Evolutionary conservation across 2,888 invertebrate genomes (phyloP).

Genomic region (Zootermopsis nevadensis): DNA sequence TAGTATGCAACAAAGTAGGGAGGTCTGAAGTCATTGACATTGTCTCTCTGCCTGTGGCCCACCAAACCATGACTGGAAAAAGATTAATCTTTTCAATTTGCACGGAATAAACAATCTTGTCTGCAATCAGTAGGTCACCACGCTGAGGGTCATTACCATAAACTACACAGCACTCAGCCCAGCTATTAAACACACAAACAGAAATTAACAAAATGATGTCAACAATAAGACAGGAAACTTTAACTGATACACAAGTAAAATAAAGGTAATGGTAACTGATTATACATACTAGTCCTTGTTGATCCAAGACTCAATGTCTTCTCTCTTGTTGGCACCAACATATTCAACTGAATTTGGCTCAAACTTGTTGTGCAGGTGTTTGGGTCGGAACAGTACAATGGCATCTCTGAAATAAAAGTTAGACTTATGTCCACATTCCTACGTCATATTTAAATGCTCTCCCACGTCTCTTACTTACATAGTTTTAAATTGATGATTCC

Average conservation of each 20-base stretch:
- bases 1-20: slow-evolving; percentile 94
- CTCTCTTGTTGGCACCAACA: slow-evolving; percentile 75
- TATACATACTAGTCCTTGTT: slow-evolving; percentile 42
- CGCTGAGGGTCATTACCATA: no score
- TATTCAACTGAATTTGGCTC: slow-evolving; percentile 83
- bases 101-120: neutral
- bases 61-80: slow-evolving; percentile 86
- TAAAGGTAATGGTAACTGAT: no score
- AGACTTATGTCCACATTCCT: no score
- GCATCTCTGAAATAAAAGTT: slow-evolving; percentile 73
- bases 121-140: no score
- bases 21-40: slow-evolving; percentile 84
- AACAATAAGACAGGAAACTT: no score
- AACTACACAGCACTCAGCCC: no score
- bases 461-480: no score
- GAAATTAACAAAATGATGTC: no score
- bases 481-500: no score
- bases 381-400: slow-evolving; percentile 90
- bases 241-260: no score
- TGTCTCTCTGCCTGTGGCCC: slow-evolving; percentile 89
- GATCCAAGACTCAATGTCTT: slow-evolving; percentile 71
- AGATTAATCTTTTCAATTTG: neutral
- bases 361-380: slow-evolving; percentile 92
- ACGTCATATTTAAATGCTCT: no score
- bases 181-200: no score